Evolutionary conservation across 2,797 vertebrate genomes (phyloP).

Genomic region (Rhynchotus rufescens): DNA sequence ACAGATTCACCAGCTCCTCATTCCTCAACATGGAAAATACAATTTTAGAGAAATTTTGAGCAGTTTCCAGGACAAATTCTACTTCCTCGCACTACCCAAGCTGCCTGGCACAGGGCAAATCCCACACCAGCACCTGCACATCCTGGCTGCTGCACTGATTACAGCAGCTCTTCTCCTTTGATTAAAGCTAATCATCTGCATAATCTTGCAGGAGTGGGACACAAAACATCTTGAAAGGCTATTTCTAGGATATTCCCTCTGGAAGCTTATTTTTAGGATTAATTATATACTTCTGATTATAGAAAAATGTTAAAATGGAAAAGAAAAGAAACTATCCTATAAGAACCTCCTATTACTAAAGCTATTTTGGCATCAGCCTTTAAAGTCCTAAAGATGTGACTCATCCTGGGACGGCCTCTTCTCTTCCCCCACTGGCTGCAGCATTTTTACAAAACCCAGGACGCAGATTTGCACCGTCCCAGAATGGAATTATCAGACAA

Average conservation of each 20-base stretch:
- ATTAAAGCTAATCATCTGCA: slow-evolving; percentile 30
- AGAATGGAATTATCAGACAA: neutral
- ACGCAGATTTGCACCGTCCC: neutral
- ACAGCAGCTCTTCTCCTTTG: neutral
- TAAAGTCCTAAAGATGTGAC: neutral
- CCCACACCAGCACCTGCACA: neutral
- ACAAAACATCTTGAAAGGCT: neutral
- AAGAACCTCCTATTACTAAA: slow-evolving; percentile 4
- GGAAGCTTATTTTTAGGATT: slow-evolving; percentile 61
- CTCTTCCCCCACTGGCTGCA: neutral
- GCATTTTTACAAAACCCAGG: neutral
- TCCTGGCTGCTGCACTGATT: neutral
- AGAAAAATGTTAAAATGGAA: neutral
- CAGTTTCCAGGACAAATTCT: neutral
- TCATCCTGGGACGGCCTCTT: neutral
- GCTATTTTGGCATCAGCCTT: neutral
- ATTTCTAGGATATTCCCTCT: slow-evolving; percentile 45
- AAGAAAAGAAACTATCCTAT: neutral
- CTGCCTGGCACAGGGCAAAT: neutral
- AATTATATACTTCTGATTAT: slow-evolving; percentile 48
- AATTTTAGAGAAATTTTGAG: neutral
- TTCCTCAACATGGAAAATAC: neutral
- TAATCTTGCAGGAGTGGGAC: slow-evolving; percentile 1
- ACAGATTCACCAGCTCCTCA: neutral
- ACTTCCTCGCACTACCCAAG: neutral